phyloP scores from a whole-genome alignment of 37 sponge, comb jelly and placozoan species.

The Amphimedon queenslandica region DNA sequence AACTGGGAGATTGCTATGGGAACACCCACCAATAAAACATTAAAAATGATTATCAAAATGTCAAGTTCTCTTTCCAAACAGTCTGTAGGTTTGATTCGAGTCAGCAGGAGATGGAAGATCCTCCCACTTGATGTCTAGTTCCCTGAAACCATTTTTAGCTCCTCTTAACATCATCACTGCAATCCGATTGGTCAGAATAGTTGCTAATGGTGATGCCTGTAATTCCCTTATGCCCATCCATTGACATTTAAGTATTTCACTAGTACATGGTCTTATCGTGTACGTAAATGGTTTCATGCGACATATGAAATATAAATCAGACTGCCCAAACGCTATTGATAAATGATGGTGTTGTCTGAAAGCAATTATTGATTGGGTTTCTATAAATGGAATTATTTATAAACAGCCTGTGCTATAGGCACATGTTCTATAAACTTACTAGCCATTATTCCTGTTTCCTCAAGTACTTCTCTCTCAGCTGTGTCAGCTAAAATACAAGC shows the following conservation, averaged over 20 bases:
- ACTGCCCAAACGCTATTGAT: slow-evolving; percentile 42
- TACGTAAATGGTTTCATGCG: slow-evolving; percentile 62
- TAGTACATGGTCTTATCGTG: slow-evolving; percentile 52
- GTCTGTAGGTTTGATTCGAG: no score
- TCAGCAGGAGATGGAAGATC: background rate
- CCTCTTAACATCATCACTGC: background rate
- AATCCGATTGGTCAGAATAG: slow-evolving; percentile 35
- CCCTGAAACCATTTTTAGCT: background rate
- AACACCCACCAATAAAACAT: background rate
- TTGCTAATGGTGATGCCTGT: slow-evolving; percentile 28
- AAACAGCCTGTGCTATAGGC: no score
- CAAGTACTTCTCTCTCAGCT: slow-evolving; percentile 77
- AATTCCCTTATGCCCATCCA: slow-evolving; percentile 68
- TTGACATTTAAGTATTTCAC: slow-evolving; percentile 65
- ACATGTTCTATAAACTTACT: slow-evolving; percentile 34
- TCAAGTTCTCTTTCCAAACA: no score
- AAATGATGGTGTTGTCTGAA: slow-evolving; percentile 77
- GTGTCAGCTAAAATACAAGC: slow-evolving; percentile 36
- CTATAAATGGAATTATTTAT: slow-evolving; percentile 20
- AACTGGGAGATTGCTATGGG: no score
- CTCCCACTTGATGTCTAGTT: background rate
- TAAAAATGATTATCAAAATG: background rate
- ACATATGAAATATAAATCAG: slow-evolving; percentile 80
- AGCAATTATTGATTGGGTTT: slow-evolving; percentile 64
- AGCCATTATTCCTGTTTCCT: slow-evolving; percentile 77